Evolutionary conservation across 2,113 vertebrate species (phyloP).

Genomic region (Nothoprocta perdicaria): DNA sequence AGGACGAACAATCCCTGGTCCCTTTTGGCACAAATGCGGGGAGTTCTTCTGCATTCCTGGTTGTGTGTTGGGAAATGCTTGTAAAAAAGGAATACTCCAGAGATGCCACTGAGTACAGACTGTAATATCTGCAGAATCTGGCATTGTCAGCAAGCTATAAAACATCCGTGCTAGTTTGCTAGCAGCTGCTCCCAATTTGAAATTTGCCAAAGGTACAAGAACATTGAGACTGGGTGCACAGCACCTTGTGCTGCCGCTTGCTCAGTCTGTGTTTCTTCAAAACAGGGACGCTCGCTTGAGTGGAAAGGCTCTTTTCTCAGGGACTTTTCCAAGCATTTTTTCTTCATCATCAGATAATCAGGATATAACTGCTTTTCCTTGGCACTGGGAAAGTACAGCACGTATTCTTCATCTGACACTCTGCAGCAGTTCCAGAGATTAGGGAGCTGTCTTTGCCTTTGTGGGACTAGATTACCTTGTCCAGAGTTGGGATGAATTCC

Average conservation of each 20-base stretch:
- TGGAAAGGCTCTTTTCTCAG: not conserved
- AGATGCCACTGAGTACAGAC: not conserved
- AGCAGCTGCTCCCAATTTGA: conserved; percentile 49
- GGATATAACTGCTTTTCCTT: not conserved
- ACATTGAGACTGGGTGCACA: not conserved
- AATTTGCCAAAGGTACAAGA: conserved; percentile 38
- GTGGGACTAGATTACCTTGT: not conserved
- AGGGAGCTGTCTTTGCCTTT: not conserved
- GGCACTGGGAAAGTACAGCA: conserved; percentile 35
- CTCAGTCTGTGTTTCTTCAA: not conserved
- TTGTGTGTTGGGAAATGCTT: not conserved
- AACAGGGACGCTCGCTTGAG: conserved; percentile 6
- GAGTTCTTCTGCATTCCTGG: not conserved
- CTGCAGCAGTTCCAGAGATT: not conserved
- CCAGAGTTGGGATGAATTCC: not conserved
- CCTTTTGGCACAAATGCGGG: not conserved
- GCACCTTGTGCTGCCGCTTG: not conserved
- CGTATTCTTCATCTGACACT: not conserved
- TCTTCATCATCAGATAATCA: conserved; percentile 12
- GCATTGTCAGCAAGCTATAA: conserved; percentile 57
- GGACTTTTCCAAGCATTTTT: conserved; percentile 3
- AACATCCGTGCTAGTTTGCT: conserved; percentile 33
- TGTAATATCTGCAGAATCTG: conserved; percentile 14
- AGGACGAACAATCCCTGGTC: not conserved
- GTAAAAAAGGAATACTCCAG: conserved; percentile 7